Percentiles rank a stretch among this genome's conserved stretches.
Evolutionary conservation across 2,888 invertebrate species (phyloP).

Genomic region (Eumacrocentrus americanus): DNA sequence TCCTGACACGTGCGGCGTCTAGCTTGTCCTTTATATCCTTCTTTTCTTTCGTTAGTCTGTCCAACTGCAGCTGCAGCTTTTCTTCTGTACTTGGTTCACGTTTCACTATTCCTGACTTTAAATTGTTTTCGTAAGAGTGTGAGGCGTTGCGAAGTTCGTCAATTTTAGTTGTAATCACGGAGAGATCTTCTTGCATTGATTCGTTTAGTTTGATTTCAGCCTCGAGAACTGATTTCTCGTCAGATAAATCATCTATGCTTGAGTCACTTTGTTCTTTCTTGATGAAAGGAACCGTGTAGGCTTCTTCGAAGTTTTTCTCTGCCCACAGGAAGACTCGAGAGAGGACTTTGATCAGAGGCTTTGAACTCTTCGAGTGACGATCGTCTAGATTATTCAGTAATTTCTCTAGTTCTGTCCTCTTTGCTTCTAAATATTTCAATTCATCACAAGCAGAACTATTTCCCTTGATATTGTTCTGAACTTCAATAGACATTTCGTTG

Average conservation of each 20-base stretch:
- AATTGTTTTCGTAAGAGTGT: slow-evolving; percentile 35
- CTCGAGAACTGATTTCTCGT: slow-evolving; percentile 26
- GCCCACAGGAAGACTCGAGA: slow-evolving; percentile 39
- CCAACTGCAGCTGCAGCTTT: slow-evolving; percentile 42
- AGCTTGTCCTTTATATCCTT: slow-evolving; percentile 48
- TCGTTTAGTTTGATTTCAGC: slow-evolving; percentile 34
- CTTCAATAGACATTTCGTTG: slow-evolving; percentile 31
- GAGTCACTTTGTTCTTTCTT: background rate
- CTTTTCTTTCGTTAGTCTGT: slow-evolving; percentile 43
- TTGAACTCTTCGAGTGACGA: slow-evolving; percentile 33
- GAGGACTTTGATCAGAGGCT: slow-evolving; percentile 34
- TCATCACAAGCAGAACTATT: slow-evolving; percentile 41
- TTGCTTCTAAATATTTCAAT: slow-evolving; percentile 44
- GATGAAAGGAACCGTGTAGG: background rate
- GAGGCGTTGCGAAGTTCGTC: slow-evolving; percentile 37
- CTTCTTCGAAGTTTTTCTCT: slow-evolving; percentile 32
- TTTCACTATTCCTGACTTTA: slow-evolving; percentile 39
- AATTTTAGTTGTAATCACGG: slow-evolving; percentile 35
- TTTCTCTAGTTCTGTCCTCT: slow-evolving; percentile 44
- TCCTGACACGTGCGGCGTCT: slow-evolving; percentile 43
- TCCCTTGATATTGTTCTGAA: slow-evolving; percentile 24
- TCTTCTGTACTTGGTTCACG: slow-evolving; percentile 40
- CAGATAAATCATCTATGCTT: slow-evolving; percentile 11
- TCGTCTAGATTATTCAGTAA: slow-evolving; percentile 34
- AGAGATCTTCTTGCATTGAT: slow-evolving; percentile 31